Evolutionary conservation across 2,888 invertebrate species (phyloP).

Genomic region (Syrista parreyssii): DNA sequence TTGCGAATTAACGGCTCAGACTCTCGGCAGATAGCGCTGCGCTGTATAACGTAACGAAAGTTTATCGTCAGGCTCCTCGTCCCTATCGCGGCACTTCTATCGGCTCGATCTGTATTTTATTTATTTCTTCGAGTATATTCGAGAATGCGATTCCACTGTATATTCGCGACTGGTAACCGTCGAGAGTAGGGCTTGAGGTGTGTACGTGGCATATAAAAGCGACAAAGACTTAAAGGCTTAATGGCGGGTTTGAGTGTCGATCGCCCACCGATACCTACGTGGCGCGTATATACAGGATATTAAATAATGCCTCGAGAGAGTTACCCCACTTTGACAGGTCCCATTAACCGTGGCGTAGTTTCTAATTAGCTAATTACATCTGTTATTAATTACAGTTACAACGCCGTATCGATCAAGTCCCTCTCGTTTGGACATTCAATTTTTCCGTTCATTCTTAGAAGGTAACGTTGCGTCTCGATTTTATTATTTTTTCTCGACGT

Average conservation of each 20-base stretch:
- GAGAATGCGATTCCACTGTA: background rate
- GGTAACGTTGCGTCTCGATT: background rate
- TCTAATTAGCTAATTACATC: background rate
- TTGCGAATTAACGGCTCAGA: background rate
- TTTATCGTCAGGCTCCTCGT: background rate
- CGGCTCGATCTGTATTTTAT: background rate
- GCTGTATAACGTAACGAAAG: background rate
- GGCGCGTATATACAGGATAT: background rate
- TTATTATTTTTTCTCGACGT: background rate
- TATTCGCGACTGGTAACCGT: background rate
- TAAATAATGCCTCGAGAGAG: background rate
- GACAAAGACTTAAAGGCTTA: background rate
- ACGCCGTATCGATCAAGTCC: background rate
- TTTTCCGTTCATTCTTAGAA: background rate
- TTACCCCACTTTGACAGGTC: background rate
- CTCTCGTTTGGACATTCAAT: background rate
- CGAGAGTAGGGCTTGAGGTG: background rate
- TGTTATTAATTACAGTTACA: background rate
- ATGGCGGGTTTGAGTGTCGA: background rate
- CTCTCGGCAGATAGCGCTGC: background rate
- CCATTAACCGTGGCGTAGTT: background rate
- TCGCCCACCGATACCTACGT: background rate
- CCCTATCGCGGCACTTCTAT: conserved; percentile 2
- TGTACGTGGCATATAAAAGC: background rate
- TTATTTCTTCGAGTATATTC: background rate